Evolutionary conservation across 2,113 vertebrate species (phyloP), one percentile per base, ranked within the genome.

Genomic region (Oenanthe melanoleuca): DNA sequence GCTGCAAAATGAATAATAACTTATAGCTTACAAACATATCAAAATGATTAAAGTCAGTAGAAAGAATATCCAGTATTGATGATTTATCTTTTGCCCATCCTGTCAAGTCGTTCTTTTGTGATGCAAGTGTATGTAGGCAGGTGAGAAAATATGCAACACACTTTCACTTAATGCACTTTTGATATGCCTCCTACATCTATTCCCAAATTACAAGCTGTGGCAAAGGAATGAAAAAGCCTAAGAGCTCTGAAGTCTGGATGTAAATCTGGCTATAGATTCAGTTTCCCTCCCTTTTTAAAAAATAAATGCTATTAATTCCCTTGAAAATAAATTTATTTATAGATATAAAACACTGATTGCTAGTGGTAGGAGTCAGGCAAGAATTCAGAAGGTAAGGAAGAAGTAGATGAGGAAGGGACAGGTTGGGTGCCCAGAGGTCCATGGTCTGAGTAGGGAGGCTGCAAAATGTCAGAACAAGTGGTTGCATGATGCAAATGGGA

Each of bases 81-180:
- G n/a, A 60, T 91, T 75, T 86, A 26, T 37, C 56, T 92, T 67
- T 69, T 88, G 28, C 23, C 18, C 8, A 11, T 75, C 63, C 26
- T 70, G 53, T 74, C 65, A 89, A 72, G 69, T 89, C 9, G 2
- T 87, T 44, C 40, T 88, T 91, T 91, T 88, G 37, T 93, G 59
- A 45, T 93, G 38, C 59, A 80, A 86, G 21, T 25, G 2, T 47
- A 63, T 18, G 79, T 93, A 66, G 82, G 89, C 85, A 95, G 82
- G 74, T 90, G 79, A 53, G 50, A 92, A 66, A 91, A 89, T 74
- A 89, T 64, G 66, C 73, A 85, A 69, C 59, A 81, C 29, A 26
- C 38, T 92, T 95, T 57, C 66, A 85, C 55, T 91, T 94, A 90
- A 90, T 86, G 33, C 49, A 74, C 78, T 92, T 92, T 91, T 87